phyloP scores from a whole-genome alignment of 2,888 invertebrate species.

The Galeopsomyia nigrocyanea region DNA sequence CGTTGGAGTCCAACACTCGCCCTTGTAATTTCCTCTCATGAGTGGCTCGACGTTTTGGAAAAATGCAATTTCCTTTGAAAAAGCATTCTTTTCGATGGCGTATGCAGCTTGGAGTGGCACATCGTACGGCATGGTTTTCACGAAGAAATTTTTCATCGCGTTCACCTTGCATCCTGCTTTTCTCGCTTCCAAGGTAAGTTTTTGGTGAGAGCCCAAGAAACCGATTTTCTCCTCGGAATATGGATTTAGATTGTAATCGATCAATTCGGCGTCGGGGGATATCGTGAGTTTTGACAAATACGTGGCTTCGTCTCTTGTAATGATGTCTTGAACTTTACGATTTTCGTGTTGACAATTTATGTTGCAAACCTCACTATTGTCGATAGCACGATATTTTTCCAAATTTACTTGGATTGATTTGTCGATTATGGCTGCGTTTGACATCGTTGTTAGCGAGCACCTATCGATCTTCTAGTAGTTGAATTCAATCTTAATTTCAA shows the following conservation, averaged over 20 bases:
- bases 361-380: too few relatives aligned
- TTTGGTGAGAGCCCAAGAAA: constrained; percentile 51
- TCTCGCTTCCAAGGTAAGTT: background rate
- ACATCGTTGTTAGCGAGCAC: too few relatives aligned
- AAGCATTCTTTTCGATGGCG: constrained; percentile 68
- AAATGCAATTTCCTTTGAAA: constrained; percentile 31
- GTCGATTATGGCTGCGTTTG: too few relatives aligned
- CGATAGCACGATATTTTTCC: too few relatives aligned
- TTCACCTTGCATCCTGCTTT: background rate
- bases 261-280: constrained; percentile 41
- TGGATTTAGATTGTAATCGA: constrained; percentile 50
- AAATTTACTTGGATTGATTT: too few relatives aligned
- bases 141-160: constrained; percentile 69
- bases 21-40: constrained; percentile 34
- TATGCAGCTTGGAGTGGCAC: constrained; percentile 71
- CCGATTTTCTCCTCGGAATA: constrained; percentile 59
- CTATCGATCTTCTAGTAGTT: too few relatives aligned
- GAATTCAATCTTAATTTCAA: too few relatives aligned
- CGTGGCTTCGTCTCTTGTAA: constrained; percentile 47
- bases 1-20: constrained; percentile 59
- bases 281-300: constrained; percentile 29
- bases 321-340: constrained; percentile 12
- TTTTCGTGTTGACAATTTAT: too few relatives aligned
- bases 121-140: constrained; percentile 73
- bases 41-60: constrained; percentile 26